Conservation (phyloP, 1,140 invertebrate species). For the Palaemon carinicauda region DNA sequence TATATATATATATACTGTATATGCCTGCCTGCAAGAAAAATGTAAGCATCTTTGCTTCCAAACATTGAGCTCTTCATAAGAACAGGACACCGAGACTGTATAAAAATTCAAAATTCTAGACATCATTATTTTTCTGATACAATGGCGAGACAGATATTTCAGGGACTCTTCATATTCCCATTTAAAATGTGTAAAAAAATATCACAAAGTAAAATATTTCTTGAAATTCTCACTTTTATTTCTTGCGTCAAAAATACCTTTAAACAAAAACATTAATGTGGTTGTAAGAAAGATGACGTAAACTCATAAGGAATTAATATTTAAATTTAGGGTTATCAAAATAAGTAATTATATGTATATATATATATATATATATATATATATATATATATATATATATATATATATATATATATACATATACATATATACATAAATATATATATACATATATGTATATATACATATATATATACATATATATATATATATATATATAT, state of each 20-base stretch:
- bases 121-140: too few relatives aligned
- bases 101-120: too few relatives aligned
- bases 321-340: not conserved
- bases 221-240: too few relatives aligned
- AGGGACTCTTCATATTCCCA: too few relatives aligned
- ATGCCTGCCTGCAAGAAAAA: too few relatives aligned
- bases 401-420: not conserved
- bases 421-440: not conserved
- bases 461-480: slow-evolving; percentile 11
- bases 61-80: not conserved
- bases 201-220: too few relatives aligned
- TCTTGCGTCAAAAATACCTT: not conserved
- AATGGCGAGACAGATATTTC: too few relatives aligned
- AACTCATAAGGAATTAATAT: not conserved
- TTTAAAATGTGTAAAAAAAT: too few relatives aligned
- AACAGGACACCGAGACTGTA: too few relatives aligned
- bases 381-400: not conserved
- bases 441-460: slow-evolving; percentile 10
- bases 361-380: not conserved
- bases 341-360: too few relatives aligned
- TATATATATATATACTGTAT: not conserved
- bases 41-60: not conserved
- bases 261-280: not conserved
- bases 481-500: slow-evolving; percentile 8
- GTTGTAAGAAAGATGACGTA: not conserved